Evolutionary conservation across 2,888 invertebrate species (phyloP), one percentile per base, ranked within the genome.

Genomic region (Nomada flava): DNA sequence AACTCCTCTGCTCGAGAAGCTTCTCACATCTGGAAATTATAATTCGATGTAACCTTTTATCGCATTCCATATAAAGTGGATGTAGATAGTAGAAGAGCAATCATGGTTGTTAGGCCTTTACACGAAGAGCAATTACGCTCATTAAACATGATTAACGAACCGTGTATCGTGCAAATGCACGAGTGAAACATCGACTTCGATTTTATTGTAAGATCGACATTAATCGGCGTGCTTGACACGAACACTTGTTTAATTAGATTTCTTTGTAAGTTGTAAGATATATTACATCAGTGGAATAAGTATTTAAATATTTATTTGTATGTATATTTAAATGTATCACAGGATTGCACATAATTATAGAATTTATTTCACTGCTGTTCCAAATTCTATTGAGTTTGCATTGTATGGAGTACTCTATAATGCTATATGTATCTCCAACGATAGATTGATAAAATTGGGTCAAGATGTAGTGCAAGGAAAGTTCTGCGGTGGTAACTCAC

Each of bases 101-200:
- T 71, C 77, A 50, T 50, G 67, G 71, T 50, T 44, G 79, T 77
- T 80, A 60, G 68, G 53, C 63, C 11, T 73, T 68, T 29, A 63
- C 68, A 42, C 59, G 72, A 72, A 68, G 47, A 73, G 57, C 63
- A 69, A 81, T 79, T 67, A 70, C 57, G 60, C 65, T 79, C 79
- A 79, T 79, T 81, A 55, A 79, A 79, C 55, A 29, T 42, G 79
- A 73, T 72, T 57, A 44, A 47, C 69, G 23, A 36, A 20, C 76
- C 67, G 53, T 65, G 20, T 23, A 55, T 44, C 68, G 36, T 52
- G 13, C n/a, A 52, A 78, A 53, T 59, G 29, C 36, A 64, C n/a
- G 59, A 69, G 60, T 79, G 57, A 47, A 65, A 63, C 29, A 50
- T 44, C 42, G 13, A 69, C 42, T 29, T 68, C 57, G n/a, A 53